phyloP scores from a whole-genome alignment of 2,797 vertebrate species.

The Streptopelia turtur region DNA sequence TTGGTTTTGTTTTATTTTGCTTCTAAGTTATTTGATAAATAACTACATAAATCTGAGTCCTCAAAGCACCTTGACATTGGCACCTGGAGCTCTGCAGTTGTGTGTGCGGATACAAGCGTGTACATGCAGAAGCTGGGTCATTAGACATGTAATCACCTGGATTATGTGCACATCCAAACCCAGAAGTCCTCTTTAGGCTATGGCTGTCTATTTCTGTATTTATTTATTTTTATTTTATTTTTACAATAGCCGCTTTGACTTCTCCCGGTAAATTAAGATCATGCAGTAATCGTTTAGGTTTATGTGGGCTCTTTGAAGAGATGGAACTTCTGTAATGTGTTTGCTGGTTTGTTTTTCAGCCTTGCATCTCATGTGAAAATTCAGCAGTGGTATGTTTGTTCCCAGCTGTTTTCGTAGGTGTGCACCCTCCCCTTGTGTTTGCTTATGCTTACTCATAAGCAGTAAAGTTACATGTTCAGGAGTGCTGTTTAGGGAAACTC shows the following conservation, averaged over 20 bases:
- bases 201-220: constrained; percentile 38
- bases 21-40: constrained; percentile 27
- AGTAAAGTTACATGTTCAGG: constrained; percentile 29
- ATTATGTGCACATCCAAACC: constrained; percentile 22
- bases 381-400: constrained; percentile 35
- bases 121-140: background rate
- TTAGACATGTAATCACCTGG: background rate
- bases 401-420: constrained; percentile 37
- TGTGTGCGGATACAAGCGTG: background rate
- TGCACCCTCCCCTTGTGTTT: constrained; percentile 28
- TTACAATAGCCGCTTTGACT: constrained; percentile 26
- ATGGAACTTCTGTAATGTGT: background rate
- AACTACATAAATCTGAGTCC: background rate
- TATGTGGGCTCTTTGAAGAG: constrained; percentile 61
- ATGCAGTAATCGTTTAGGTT: background rate
- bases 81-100: background rate
- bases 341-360: constrained; percentile 31
- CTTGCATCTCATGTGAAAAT: constrained; percentile 30
- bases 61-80: constrained; percentile 49
- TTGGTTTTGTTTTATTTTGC: constrained; percentile 22
- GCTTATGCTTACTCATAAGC: constrained; percentile 65
- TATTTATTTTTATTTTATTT: background rate
- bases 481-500: constrained; percentile 48
- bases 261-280: background rate
- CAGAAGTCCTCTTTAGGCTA: constrained; percentile 9